These are phyloP conservation scores for Micrasema longulum DNA, from an alignment of 1,140 invertebrate genomes.

Conservation along the genomic window DNA sequence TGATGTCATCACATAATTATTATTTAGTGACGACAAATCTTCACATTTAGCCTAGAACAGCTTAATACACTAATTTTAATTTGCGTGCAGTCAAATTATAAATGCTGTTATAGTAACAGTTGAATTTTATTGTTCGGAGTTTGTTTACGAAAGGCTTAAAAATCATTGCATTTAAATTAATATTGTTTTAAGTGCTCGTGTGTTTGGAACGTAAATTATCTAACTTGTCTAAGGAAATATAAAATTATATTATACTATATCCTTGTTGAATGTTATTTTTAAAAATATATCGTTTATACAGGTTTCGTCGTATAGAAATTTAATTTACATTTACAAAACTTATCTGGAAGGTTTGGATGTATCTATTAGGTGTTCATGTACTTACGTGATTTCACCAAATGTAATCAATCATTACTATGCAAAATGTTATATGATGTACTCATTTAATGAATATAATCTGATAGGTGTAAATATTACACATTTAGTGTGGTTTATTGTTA, in stretches of 20 bases:
- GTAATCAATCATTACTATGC: conserved; percentile 26
- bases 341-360: conserved; percentile 22
- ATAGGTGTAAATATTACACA: conserved; percentile 54
- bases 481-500: conserved; percentile 55
- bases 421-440: conserved; percentile 38
- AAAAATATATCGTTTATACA: conserved; percentile 16
- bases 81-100: not conserved
- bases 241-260: not conserved
- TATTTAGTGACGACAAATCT: no score
- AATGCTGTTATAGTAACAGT: not conserved
- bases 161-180: no score
- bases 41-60: no score
- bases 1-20: no score
- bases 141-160: no score
- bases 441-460: conserved; percentile 37
- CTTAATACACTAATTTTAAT: not conserved
- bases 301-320: conserved; percentile 2
- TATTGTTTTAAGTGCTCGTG: no score
- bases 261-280: conserved; percentile 14
- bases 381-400: conserved; percentile 26
- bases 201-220: no score
- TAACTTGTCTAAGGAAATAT: not conserved
- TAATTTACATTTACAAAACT: conserved; percentile 8
- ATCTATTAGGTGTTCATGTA: conserved; percentile 16
- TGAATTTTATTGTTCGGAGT: no score